phyloP scores from a whole-genome alignment of 2,113 vertebrate species.

The Campylorhamphus procurvoides region DNA sequence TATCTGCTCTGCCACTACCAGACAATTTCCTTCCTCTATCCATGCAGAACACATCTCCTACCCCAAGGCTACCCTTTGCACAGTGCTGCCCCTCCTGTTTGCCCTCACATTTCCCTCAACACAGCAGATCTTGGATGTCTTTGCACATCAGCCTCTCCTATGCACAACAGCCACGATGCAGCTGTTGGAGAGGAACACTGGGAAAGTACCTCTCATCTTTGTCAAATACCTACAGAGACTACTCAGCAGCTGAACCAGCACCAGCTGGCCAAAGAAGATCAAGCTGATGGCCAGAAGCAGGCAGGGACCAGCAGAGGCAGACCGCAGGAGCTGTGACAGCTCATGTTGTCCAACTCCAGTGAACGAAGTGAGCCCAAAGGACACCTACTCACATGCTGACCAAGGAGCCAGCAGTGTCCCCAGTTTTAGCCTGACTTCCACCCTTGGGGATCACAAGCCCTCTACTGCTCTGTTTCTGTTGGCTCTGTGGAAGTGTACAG shows the following conservation, averaged over 20 bases:
- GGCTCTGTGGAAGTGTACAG: neutral
- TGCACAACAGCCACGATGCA: neutral
- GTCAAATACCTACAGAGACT: neutral
- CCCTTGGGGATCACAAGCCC: neutral
- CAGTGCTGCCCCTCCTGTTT: neutral
- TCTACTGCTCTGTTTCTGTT: neutral
- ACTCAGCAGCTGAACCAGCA: neutral
- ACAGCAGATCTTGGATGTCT: rapidly evolving
- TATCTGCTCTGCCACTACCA: neutral
- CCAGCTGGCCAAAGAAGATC: neutral
- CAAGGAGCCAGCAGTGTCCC: neutral
- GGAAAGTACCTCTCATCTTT: neutral
- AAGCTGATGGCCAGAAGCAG: neutral
- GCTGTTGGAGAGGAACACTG: neutral
- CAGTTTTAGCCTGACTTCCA: neutral
- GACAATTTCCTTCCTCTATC: neutral
- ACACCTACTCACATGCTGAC: neutral
- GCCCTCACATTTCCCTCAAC: neutral
- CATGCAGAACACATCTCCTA: neutral
- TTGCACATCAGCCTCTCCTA: neutral
- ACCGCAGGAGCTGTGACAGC: neutral
- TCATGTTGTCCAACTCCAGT: rapidly evolving
- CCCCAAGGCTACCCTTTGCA: neutral
- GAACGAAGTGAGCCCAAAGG: neutral
- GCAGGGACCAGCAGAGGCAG: neutral